These are phyloP conservation scores for Mythimna vitellina DNA, from an alignment of 2,888 invertebrate genomes.

Conservation along the genomic window DNA sequence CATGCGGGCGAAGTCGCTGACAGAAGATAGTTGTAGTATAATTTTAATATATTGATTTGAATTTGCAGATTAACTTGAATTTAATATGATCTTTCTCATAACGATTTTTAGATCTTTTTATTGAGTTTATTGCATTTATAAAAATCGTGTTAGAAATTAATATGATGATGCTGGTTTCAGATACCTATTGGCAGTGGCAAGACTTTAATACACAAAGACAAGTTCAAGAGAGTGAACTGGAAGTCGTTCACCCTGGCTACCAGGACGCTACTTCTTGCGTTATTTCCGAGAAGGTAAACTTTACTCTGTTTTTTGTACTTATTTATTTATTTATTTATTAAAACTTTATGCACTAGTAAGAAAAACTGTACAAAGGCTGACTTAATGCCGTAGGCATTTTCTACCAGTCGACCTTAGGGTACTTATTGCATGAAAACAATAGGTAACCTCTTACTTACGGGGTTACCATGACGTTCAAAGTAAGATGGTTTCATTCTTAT, in stretches of 20 bases:
- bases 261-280: conserved; percentile 84
- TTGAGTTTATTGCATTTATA: not conserved
- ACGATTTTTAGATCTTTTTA: not conserved
- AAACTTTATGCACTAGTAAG: no score
- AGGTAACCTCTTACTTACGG: not conserved
- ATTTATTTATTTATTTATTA: no score
- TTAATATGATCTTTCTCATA: not conserved
- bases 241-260: conserved; percentile 87
- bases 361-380: no score
- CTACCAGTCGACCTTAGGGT: no score
- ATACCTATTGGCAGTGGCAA: conserved; percentile 86
- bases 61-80: not conserved
- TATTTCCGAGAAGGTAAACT: conserved; percentile 84
- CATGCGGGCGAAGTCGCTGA: no score
- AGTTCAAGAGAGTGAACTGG: conserved; percentile 86
- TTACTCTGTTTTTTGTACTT: not conserved
- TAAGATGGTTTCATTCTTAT: no score
- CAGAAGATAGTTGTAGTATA: no score
- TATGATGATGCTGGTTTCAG: conserved; percentile 67
- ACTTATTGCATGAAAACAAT: not conserved
- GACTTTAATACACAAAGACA: conserved; percentile 81
- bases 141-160: conserved; percentile 6
- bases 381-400: no score
- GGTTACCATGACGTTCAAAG: no score
- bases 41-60: not conserved